Evolutionary conservation across 2,113 vertebrate species (phyloP).

Genomic region (Dicentrarchus labrax): DNA sequence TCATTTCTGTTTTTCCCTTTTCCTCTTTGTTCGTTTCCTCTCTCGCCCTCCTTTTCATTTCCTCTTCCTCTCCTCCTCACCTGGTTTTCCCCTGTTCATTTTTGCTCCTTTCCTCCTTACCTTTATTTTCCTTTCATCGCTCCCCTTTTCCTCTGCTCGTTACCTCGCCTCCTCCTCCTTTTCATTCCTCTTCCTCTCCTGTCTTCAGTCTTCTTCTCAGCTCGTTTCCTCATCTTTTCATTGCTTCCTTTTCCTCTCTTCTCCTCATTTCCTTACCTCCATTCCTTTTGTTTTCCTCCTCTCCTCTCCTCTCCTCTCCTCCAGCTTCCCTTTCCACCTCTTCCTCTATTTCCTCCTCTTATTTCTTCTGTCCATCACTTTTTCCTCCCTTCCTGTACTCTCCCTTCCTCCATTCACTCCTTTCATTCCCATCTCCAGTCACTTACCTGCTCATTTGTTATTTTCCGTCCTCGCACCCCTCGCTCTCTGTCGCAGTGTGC

Average conservation of each 20-base stretch:
- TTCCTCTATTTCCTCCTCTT: not conserved
- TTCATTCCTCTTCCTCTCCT: not conserved
- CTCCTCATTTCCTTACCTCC: no score
- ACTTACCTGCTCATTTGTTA: constrained; percentile 11
- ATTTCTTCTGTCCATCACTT: no score
- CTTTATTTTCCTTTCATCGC: not conserved
- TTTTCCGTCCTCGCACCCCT: not conserved
- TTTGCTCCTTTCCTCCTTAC: not conserved
- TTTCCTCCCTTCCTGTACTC: no score
- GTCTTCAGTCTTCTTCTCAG: not conserved
- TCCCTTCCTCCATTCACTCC: not conserved
- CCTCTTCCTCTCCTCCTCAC: not conserved
- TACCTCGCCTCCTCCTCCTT: not conserved
- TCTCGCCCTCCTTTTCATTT: not conserved
- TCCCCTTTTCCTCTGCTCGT: not conserved
- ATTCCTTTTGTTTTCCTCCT: not conserved
- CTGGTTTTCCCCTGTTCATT: not conserved
- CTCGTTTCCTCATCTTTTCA: not conserved
- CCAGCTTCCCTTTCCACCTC: not conserved
- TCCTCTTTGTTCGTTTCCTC: not conserved
- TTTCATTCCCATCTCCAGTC: not conserved
- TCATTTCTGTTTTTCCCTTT: not conserved
- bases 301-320: not conserved
- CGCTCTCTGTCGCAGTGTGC: constrained; percentile 28
- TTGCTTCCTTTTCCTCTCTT: not conserved